These are phyloP conservation scores for Osmoderma eremita DNA, from an alignment of 2,888 invertebrate species.

Conservation along the genomic window DNA sequence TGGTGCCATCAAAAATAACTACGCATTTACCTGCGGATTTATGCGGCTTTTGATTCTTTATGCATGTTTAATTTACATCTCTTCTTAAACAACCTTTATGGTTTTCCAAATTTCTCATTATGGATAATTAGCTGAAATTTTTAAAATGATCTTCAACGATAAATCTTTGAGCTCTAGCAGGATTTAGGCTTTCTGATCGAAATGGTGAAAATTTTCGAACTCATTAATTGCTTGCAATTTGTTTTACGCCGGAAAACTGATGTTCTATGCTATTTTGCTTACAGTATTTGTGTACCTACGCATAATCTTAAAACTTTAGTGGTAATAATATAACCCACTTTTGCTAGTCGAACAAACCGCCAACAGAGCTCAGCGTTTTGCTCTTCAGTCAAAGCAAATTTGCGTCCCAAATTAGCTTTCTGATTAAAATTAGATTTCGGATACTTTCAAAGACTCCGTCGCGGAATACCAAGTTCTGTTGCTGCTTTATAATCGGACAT, in stretches of 20 bases:
- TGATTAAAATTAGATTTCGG: background rate
- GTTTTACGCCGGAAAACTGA: background rate
- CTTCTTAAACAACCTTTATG: background rate
- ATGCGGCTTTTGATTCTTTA: background rate
- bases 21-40: background rate
- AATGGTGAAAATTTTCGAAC: background rate
- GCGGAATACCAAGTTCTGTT: background rate
- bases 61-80: background rate
- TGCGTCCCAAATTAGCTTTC: background rate
- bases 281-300: background rate
- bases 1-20: background rate
- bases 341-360: background rate
- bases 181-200: background rate
- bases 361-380: too few species aligned
- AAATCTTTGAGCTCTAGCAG: constrained; percentile 5
- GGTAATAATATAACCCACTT: background rate
- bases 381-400: too few species aligned
- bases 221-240: constrained; percentile 2
- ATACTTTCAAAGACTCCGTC: background rate
- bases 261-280: constrained; percentile 1
- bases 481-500: background rate
- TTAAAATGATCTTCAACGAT: background rate
- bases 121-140: background rate
- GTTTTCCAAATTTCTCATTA: background rate
- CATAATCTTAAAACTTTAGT: background rate